These are phyloP conservation scores for Phrynosoma blainvillii DNA, from an alignment of 2,113 vertebrate genomes.

Conservation along the genomic window DNA sequence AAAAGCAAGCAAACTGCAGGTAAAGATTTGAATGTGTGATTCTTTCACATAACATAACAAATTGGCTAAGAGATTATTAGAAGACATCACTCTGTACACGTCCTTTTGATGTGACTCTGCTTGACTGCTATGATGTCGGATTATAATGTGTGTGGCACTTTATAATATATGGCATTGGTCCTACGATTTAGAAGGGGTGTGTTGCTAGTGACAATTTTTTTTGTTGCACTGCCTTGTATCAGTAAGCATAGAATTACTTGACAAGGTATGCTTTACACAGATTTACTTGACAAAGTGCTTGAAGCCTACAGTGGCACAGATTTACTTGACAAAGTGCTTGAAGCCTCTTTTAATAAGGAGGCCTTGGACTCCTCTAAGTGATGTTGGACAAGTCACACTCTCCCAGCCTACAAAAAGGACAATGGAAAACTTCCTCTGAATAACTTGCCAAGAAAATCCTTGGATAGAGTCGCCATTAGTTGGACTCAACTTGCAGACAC, in stretches of 20 bases:
- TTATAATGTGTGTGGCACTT: neutral
- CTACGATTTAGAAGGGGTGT: neutral
- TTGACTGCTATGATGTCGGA: neutral
- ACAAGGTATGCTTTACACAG: neutral
- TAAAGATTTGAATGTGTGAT: slow-evolving; percentile 57
- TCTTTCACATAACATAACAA: neutral
- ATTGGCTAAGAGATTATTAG: neutral
- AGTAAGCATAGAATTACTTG: neutral
- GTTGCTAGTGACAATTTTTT: neutral
- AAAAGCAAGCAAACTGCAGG: slow-evolving; percentile 91
- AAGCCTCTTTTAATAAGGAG: neutral
- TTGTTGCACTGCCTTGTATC: neutral
- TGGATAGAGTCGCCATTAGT: no score
- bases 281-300: neutral
- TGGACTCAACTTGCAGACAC: no score
- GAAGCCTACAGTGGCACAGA: neutral
- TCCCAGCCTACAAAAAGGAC: no score
- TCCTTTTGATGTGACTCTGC: neutral
- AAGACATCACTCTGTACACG: neutral
- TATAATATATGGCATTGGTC: neutral
- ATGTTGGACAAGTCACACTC: no score
- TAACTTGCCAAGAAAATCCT: neutral
- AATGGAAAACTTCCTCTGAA: no score
- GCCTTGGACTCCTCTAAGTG: neutral
- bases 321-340: neutral